phyloP scores from a whole-genome alignment of 1,140 invertebrate genomes.

The Drosophila carrolli region DNA sequence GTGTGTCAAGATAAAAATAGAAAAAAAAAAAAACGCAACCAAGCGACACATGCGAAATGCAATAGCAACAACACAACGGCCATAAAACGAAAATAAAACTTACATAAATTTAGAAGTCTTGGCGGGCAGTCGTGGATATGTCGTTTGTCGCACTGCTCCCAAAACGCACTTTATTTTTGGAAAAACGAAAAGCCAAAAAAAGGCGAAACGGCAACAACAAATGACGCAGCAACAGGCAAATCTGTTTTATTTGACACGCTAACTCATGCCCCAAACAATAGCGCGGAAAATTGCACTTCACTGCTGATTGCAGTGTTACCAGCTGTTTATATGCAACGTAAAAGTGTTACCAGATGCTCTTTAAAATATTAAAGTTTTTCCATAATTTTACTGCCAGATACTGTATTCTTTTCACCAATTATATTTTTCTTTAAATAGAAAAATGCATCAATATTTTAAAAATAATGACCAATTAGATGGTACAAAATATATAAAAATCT shows the following conservation, averaged over 20 bases:
- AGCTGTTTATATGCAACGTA: not conserved
- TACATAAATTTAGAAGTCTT: slow-evolving; percentile 77
- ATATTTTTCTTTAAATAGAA: not conserved
- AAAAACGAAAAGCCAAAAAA: slow-evolving; percentile 47
- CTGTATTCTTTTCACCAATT: too few relatives aligned
- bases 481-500: not conserved
- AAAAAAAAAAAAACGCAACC: slow-evolving; percentile 47
- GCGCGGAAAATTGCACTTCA: slow-evolving; percentile 29
- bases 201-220: slow-evolving; percentile 17
- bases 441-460: not conserved
- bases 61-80: slow-evolving; percentile 46
- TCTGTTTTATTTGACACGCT: slow-evolving; percentile 26
- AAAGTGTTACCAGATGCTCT: slow-evolving; percentile 2
- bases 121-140: slow-evolving; percentile 35
- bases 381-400: too few relatives aligned
- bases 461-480: not conserved
- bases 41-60: slow-evolving; percentile 53
- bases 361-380: too few relatives aligned
- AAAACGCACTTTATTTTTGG: slow-evolving; percentile 80
- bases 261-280: slow-evolving; percentile 14
- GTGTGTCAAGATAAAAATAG: slow-evolving; percentile 48
- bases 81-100: slow-evolving; percentile 82
- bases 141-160: slow-evolving; percentile 72
- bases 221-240: slow-evolving; percentile 39
- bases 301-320: slow-evolving; percentile 9